Evolutionary conservation across 2,797 vertebrate species (phyloP).

Genomic region (Cyprinella venusta): DNA sequence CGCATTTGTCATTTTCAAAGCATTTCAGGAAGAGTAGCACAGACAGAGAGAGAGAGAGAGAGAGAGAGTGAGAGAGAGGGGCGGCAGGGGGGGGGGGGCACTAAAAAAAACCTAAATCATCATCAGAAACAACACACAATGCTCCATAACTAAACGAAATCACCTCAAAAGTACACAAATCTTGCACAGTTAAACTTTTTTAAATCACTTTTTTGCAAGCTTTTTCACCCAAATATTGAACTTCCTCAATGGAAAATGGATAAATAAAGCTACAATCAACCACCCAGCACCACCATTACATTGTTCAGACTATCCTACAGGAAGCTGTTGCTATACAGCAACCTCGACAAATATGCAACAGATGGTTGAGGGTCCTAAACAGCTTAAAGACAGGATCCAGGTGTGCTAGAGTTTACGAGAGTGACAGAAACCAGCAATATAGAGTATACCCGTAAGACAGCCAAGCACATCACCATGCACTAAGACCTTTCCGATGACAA

Average conservation of each 20-base stretch:
- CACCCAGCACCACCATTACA: neutral
- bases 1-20: constrained; percentile 59
- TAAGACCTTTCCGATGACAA: neutral
- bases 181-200: no score
- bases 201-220: no score
- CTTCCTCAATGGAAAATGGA: neutral
- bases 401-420: neutral
- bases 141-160: no score
- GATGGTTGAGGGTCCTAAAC: constrained; percentile 36
- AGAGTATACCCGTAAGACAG: neutral
- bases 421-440: neutral
- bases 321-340: constrained; percentile 32
- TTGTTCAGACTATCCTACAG: constrained; percentile 2
- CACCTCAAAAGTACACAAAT: no score
- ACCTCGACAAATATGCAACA: constrained; percentile 39
- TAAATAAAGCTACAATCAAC: neutral
- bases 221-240: no score
- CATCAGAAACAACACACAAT: no score
- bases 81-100: no score
- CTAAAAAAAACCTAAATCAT: no score
- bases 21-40: neutral
- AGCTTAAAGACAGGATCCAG: neutral
- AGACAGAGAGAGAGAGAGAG: neutral
- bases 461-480: neutral
- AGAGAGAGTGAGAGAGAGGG: neutral